Conservation (phyloP, 2,797 vertebrate species). For the Saxicola maurus region DNA sequence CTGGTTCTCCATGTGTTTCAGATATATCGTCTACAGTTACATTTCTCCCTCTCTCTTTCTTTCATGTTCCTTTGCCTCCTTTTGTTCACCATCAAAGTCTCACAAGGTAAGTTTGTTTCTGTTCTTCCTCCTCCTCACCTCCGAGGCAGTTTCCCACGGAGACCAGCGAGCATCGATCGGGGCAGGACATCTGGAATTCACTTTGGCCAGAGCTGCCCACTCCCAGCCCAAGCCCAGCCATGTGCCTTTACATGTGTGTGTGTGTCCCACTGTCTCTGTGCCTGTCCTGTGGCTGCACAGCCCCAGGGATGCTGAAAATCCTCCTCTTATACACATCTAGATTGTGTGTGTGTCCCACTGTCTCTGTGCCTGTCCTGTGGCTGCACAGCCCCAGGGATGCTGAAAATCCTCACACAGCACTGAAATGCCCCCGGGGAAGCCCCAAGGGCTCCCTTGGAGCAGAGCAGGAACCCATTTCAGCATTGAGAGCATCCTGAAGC, state of each 20-base stretch:
- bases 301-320: not conserved
- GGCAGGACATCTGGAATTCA: not conserved
- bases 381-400: not conserved
- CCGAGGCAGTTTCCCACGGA: not conserved
- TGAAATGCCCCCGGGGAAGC: not conserved
- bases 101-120: constrained; percentile 85
- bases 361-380: constrained; percentile 10
- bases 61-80: constrained; percentile 58
- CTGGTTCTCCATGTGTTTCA: not conserved
- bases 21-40: constrained; percentile 47
- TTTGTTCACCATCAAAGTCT: constrained; percentile 73
- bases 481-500: not conserved
- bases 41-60: constrained; percentile 62
- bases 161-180: rapidly evolving
- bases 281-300: not conserved
- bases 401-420: not conserved
- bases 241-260: not conserved
- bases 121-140: not conserved
- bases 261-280: not conserved
- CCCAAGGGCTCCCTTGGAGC: not conserved
- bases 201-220: rapidly evolving
- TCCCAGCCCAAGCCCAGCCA: not conserved
- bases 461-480: not conserved
- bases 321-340: too few relatives aligned
- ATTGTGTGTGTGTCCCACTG: not conserved